Evolutionary conservation across 2,113 vertebrate genomes (phyloP).

Genomic region (Dermatemys mawii): DNA sequence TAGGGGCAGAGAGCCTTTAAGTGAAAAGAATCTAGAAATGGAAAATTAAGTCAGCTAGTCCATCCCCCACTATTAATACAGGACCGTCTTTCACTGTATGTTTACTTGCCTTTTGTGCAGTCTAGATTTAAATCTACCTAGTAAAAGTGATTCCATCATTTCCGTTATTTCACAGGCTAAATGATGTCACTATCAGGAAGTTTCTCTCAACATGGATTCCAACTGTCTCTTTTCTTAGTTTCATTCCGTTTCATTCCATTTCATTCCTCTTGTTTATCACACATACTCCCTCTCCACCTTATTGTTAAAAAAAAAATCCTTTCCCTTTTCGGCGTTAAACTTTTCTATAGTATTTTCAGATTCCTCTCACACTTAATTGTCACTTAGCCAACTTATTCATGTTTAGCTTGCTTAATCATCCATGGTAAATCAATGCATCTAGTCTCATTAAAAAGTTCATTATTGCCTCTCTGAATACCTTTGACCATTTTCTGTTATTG

Average conservation of each 20-base stretch:
- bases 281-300: neutral
- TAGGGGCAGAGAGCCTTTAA: neutral
- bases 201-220: neutral
- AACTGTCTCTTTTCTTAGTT: neutral
- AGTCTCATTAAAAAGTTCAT: neutral
- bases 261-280: neutral
- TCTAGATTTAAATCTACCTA: neutral
- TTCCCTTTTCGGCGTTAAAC: neutral
- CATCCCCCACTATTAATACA: neutral
- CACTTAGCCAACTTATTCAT: neutral
- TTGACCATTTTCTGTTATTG: neutral
- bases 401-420: neutral
- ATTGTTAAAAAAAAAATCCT: accelerated
- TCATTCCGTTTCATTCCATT: neutral
- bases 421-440: neutral
- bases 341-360: neutral
- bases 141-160: neutral
- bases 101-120: neutral
- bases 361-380: neutral
- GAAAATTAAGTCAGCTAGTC: neutral
- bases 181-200: neutral
- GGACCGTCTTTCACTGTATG: neutral
- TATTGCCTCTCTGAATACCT: neutral
- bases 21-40: neutral
- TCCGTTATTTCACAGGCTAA: neutral